These are phyloP conservation scores for Crenuchus spilurus DNA, from an alignment of 2,797 vertebrate genomes.

Conservation along the genomic window DNA sequence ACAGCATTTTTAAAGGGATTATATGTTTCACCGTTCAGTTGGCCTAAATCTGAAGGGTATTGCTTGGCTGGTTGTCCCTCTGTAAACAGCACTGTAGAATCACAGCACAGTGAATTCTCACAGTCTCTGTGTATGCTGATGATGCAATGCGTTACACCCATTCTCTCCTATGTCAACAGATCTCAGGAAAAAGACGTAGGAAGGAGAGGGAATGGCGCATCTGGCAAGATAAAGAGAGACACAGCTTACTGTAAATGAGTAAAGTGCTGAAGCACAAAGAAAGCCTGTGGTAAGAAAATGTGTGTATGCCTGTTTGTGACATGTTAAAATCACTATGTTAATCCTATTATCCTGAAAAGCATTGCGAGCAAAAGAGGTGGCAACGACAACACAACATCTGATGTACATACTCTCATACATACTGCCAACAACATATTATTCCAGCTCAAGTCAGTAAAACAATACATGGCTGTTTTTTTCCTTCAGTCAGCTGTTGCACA, in stretches of 20 bases:
- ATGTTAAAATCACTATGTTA: slow-evolving; percentile 7
- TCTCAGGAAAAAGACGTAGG: slow-evolving; percentile 39
- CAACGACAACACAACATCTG: neutral
- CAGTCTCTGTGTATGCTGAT: slow-evolving; percentile 19
- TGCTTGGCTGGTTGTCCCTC: neutral
- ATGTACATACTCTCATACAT: neutral
- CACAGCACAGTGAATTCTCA: slow-evolving; percentile 29
- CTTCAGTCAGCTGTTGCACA: slow-evolving; percentile 32
- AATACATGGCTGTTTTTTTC: neutral
- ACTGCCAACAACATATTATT: slow-evolving; percentile 22
- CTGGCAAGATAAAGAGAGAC: slow-evolving; percentile 38
- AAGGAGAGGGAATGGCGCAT: slow-evolving; percentile 21
- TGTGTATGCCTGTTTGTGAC: slow-evolving; percentile 10
- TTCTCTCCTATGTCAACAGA: slow-evolving; percentile 71
- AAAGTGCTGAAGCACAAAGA: slow-evolving; percentile 26
- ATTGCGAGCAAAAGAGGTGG: slow-evolving; percentile 12
- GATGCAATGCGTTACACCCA: slow-evolving; percentile 55
- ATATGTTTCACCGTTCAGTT: neutral
- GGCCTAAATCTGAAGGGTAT: neutral
- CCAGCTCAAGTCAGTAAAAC: slow-evolving; percentile 1
- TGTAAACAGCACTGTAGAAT: slow-evolving; percentile 33
- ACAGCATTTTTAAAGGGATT: neutral
- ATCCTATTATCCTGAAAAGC: slow-evolving; percentile 34
- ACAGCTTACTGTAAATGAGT: slow-evolving; percentile 41
- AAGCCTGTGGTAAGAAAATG: slow-evolving; percentile 49